These are phyloP conservation scores for Elgaria multicarinata DNA, from an alignment of 2,113 vertebrate species.

Conservation along the genomic window DNA sequence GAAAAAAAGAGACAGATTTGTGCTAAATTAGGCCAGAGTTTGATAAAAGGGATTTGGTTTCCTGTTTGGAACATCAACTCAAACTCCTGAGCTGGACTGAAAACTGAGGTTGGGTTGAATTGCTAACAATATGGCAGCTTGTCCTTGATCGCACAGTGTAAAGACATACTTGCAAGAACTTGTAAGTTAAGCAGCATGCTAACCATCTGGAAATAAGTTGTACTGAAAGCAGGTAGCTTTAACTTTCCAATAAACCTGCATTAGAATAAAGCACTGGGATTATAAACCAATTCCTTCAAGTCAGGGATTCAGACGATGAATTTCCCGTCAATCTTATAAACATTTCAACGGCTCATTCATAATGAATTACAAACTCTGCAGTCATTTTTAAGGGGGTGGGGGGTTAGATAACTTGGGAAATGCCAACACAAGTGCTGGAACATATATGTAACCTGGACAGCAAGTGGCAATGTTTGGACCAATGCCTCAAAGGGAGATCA, in stretches of 20 bases:
- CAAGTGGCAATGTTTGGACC: not conserved
- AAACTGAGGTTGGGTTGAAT: too few relatives aligned
- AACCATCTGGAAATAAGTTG: not conserved
- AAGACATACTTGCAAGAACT: not conserved
- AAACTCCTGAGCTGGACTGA: too few relatives aligned
- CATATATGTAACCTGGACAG: not conserved
- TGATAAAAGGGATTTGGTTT: too few relatives aligned
- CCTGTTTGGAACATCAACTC: too few relatives aligned
- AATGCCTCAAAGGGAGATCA: too few relatives aligned
- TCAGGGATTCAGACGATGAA: not conserved
- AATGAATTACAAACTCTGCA: not conserved
- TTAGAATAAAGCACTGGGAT: not conserved
- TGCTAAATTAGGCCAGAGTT: too few relatives aligned
- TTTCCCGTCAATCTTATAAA: not conserved
- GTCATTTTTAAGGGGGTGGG: not conserved
- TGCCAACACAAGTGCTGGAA: too few relatives aligned
- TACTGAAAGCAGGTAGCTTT: not conserved
- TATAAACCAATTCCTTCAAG: not conserved
- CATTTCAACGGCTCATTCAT: not conserved
- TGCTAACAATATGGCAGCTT: not conserved
- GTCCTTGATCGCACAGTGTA: not conserved
- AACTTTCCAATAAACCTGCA: not conserved
- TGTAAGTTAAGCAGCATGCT: not conserved
- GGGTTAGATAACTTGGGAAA: not conserved
- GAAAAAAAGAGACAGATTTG: too few relatives aligned